Base-by-base conservation (phyloP, 1,140 invertebrate genomes). In the Zaprionus nigranus region DNA sequence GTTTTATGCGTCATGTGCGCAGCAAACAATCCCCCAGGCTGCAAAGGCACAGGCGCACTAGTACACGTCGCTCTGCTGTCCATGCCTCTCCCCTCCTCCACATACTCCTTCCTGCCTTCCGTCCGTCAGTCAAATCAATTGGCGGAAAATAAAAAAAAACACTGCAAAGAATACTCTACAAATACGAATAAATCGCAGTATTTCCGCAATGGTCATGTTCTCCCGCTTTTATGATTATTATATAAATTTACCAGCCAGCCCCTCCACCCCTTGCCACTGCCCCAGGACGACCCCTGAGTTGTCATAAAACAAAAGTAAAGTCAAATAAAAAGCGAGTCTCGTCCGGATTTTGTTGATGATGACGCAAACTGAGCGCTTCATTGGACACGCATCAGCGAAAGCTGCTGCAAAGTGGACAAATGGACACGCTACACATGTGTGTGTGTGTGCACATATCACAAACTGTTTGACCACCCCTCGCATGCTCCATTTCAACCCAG, bases 171-270 rank as follows among this genome's bases (percentile, higher is more conserved):
- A 60, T 71, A 86, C 79, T 82, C 83, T 80, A 65, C 83, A 83
- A 87, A 88, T 72, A 87, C 78, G 84, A 87, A 87, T 87, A 87
- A 87, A 87, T 87, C 84, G 84, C 84, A 88, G 84, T 67, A 79
- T 81, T 87, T 87, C 84, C 83, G 81, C 84, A 81, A 75, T 71
- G 85, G 81, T 84, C 84, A 84, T 84, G 85, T 79, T 87, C 78
- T 64, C 60, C 66, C 56, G 84, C 85, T 87, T 87, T 87, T 87
- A 87, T 87, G 84, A 90, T 87, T 87, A 87, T 87, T 87, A 87
- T 87, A 87, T 81, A 90, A 87, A 81, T 88, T 88, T 83, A 58
- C n/a, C 56, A 36, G 30, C 53, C 15, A 13, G 24, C 30, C 20
- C 20, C 24, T 11, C 1, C 12, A 38, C 20, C 49, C 46, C 13